Base-by-base conservation (phyloP, 1,140 invertebrate species). In the Papilio xuthus region DNA sequence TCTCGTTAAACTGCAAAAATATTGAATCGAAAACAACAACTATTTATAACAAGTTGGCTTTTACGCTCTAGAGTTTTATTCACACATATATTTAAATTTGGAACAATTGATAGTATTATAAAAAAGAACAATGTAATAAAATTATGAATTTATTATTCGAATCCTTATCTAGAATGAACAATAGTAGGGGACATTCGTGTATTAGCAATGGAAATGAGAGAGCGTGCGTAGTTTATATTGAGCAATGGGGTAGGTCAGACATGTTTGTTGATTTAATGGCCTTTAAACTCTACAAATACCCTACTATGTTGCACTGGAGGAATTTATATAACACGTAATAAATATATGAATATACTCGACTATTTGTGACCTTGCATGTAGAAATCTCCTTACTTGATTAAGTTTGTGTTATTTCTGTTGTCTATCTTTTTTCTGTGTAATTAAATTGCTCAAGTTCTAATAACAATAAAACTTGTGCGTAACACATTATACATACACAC, bases 231-330 rank as follows among this genome's bases (percentile, higher is more conserved):
- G 85, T 86, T 86, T 88, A 83, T 82, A 83, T 88, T 89, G 85
- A 89, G 88, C 85, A 89, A 90, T 91, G 82, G 89, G 89, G 88
- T 90, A 92, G 90, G 90, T 92, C 90, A 90, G 78, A 90, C 86
- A 91, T 89, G 89, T 83, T 83, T 81, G 78, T 82, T 84, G 83
- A 86, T 84, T 89, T 88, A 86, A 87, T 87, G 81, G 78, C 18
- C 71, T 42, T 75, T 70, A 42, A 23, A 76, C 53, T 56, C 42
- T 26, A 37, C 3, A 37, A 15, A 50, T 50, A 20, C 41, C 6
- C 50, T 79, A 50, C 71, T n/a, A 73, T 72, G 53, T 50, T 81
- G 71, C 42, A 71, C 12, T 71, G 23, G 73, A 53, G n/a, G 0
- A 10, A 20, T 47, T 28, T 32, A 56, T 75, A 18, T 53, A 75